Conservation (phyloP, 2,797 vertebrate genomes). For the Brachyalestes nurse region DNA sequence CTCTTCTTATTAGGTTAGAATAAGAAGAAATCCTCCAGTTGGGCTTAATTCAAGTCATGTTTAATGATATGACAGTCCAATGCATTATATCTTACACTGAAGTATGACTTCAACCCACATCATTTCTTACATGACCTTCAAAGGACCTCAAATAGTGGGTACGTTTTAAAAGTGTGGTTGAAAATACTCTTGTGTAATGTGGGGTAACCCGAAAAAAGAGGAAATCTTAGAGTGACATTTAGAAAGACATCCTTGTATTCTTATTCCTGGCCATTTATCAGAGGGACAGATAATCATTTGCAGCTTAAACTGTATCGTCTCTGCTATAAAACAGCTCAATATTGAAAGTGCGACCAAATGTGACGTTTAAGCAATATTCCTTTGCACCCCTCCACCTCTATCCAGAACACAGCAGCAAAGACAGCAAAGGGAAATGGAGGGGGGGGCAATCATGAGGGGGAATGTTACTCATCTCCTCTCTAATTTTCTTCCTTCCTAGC, state of each 20-base stretch:
- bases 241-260: not conserved
- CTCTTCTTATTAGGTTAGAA: too few species aligned
- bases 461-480: constrained; percentile 45
- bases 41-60: too few species aligned
- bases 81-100: too few species aligned
- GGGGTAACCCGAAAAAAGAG: not conserved
- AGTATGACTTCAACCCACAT: not conserved
- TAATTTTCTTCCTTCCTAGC: constrained; percentile 52
- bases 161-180: not conserved
- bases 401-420: constrained; percentile 12
- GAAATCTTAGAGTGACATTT: constrained; percentile 11
- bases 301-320: constrained; percentile 15
- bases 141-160: not conserved
- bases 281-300: constrained; percentile 37
- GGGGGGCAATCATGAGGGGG: constrained; percentile 16
- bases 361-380: constrained; percentile 32
- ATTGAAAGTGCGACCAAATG: constrained; percentile 6
- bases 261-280: constrained; percentile 24
- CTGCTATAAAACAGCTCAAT: constrained; percentile 23
- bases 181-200: not conserved
- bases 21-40: too few species aligned
- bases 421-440: constrained; percentile 26
- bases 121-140: not conserved
- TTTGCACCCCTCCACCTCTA: constrained; percentile 13
- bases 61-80: too few species aligned